phyloP scores from a whole-genome alignment of 1,140 invertebrate genomes.

The Plodia interpunctella region DNA sequence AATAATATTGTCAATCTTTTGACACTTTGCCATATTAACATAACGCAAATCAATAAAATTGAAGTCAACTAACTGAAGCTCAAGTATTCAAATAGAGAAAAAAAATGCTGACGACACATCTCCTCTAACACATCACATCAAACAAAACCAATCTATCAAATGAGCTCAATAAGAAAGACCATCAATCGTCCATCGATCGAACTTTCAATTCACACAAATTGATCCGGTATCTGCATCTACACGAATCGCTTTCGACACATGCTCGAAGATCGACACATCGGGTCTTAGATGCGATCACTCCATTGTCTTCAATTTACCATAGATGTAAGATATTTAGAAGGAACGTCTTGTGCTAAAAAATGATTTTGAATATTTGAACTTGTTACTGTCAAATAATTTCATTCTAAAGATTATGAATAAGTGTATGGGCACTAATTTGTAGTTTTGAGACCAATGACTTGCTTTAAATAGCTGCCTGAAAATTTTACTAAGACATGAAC shows the following conservation, averaged over 20 bases:
- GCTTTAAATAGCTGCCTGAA: no score
- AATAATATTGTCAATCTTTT: no score
- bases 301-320: not conserved
- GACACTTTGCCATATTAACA: no score
- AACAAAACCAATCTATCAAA: not conserved
- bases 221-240: not conserved
- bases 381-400: no score
- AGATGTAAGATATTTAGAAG: not conserved
- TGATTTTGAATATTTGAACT: no score
- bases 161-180: not conserved
- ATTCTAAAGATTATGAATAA: no score
- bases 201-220: slow-evolving; percentile 4
- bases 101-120: not conserved
- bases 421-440: no score
- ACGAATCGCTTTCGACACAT: slow-evolving; percentile 3
- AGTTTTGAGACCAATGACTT: no score
- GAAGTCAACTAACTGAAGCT: no score
- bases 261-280: not conserved
- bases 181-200: not conserved
- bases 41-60: no score
- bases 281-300: not conserved
- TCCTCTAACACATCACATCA: not conserved
- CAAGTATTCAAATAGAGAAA: no score
- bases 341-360: not conserved
- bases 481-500: no score